Evolutionary conservation across 30 jellyfish, hydroid and myxozoan species (phyloP).

Genomic region (Aurelia aurita): DNA sequence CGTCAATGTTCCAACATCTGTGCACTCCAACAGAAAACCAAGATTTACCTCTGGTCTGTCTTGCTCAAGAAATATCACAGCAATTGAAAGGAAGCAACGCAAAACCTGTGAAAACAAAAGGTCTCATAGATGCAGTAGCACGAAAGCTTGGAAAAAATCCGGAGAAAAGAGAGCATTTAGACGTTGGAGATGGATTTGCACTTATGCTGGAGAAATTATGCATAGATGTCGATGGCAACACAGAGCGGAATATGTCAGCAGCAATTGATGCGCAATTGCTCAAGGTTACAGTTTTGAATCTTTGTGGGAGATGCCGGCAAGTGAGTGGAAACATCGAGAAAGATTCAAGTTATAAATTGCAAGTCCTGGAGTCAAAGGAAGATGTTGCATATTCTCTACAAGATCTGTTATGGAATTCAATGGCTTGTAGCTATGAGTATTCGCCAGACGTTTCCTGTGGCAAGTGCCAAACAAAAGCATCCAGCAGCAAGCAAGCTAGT

Average conservation of each 20-base stretch:
- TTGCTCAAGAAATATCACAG: background rate
- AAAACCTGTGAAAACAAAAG: background rate
- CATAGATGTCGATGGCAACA: background rate
- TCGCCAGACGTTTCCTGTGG: background rate
- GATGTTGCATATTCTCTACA: background rate
- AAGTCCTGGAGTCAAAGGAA: background rate
- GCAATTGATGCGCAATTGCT: background rate
- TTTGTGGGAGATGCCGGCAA: background rate
- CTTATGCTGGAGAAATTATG: background rate
- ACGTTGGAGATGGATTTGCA: conserved; percentile 4
- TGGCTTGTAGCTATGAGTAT: conserved; percentile 13
- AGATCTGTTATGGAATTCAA: conserved; percentile 12
- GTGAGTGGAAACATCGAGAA: background rate
- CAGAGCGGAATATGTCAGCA: background rate
- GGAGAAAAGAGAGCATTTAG: background rate
- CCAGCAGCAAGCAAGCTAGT: conserved; percentile 8
- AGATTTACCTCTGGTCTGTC: too few relatives aligned
- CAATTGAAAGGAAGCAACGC: background rate
- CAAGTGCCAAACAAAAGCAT: conserved; percentile 1
- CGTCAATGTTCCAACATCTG: too few relatives aligned
- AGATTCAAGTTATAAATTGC: background rate
- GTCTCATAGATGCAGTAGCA: background rate
- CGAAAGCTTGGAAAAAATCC: background rate
- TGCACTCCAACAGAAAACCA: too few relatives aligned
- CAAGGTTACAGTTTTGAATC: background rate